Evolutionary conservation across 1,140 invertebrate genomes (phyloP), one percentile per base, ranked within the genome.

Genomic region (Calosoma granatense): DNA sequence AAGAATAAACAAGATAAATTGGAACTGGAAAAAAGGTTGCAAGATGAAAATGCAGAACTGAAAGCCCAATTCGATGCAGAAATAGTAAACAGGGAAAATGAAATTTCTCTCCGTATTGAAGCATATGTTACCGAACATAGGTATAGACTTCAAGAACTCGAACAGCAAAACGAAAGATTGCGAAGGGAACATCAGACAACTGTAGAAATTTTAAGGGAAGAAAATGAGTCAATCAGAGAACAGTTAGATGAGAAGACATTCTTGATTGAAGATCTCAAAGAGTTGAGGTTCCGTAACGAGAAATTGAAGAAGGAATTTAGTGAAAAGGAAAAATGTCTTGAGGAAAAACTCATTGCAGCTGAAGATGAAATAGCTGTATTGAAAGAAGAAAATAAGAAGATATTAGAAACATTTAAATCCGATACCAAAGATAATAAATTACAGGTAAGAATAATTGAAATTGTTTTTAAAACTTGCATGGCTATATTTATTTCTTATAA

Each of bases 221-320:
- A 72, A 54, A 70, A 72, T 41, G 69, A 72, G 55, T 60, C 68
- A 15, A 70, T 71, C 36, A 20, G 70, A 26, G 66, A 70, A 54
- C 61, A 69, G 57, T 68, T 71, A 30, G 70, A 72, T 30, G 70
- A 67, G 41, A 67, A 68, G 20, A 64, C 63, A 64, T 53, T 55
- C 64, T 39, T 23, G 61, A 17, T 54, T 54, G 19, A 52, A 6
- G 21, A n/a, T n/a, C 17, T 62, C 12, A 51, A 60, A 11, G 17
- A 39, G 9, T 20, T 58, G n/a, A 56, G 56, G n/a, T 17, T 6
- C 43, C 56, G 60, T 12, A 62, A 56, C 30, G 47, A 58, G 1
- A 64, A 61, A 54, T 43, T 64, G 2, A 60, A 61, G 43, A 53
- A 60, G 4, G 51, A 56, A 54, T 56, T 60, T 15, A 17, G 30